These are phyloP conservation scores for Xiphorhynchus erythropygius DNA, from an alignment of 2,797 vertebrate genomes.

Conservation along the genomic window DNA sequence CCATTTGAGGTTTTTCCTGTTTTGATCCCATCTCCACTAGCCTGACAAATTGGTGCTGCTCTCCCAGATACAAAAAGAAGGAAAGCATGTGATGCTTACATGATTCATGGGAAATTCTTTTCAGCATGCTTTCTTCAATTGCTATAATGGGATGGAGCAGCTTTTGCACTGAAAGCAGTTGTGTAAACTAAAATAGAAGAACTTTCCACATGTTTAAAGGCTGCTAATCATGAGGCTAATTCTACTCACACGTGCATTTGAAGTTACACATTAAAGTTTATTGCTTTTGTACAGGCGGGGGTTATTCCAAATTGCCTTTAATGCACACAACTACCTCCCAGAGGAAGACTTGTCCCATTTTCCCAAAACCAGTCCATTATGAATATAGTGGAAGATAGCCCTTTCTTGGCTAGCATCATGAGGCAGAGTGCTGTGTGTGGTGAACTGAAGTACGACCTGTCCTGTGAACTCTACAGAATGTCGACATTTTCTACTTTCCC, in stretches of 20 bases:
- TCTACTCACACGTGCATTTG: neutral
- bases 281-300: conserved; percentile 6
- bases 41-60: neutral
- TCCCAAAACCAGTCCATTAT: conserved; percentile 66
- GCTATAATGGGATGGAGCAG: neutral
- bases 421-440: conserved; percentile 75
- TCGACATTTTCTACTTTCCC: conserved; percentile 93
- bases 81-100: neutral
- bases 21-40: neutral
- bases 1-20: neutral
- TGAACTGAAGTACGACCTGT: conserved; percentile 90
- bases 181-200: neutral
- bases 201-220: neutral
- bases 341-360: conserved; percentile 80
- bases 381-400: conserved; percentile 86
- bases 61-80: neutral
- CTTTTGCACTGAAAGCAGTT: neutral
- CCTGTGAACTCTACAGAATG: conserved; percentile 91
- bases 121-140: neutral
- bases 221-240: neutral
- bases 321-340: conserved; percentile 86
- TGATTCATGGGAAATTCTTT: neutral
- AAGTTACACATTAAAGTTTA: conserved; percentile 5
- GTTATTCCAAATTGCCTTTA: conserved; percentile 40
- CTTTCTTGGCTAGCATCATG: conserved; percentile 80